Base-by-base conservation (phyloP, 1,140 invertebrate species). In the Vanessa tameamea region DNA sequence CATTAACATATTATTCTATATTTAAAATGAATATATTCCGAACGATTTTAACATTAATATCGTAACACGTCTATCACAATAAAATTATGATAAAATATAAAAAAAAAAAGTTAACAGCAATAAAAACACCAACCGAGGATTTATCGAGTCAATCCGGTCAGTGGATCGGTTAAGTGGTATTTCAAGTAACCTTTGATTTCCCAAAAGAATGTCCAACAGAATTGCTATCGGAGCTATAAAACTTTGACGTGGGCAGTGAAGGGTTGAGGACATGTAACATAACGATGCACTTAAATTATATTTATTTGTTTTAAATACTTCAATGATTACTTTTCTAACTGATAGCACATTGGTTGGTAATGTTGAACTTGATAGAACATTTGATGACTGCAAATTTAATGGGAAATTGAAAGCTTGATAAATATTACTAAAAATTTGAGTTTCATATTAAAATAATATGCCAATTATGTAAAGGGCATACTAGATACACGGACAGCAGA, bases 181-280 rank as follows among this genome's bases (percentile, higher is more conserved):
- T 80, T 74, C 74, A 59, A 78, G 79, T 80, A 76, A 78, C 76
- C 77, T 80, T 76, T 80, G 78, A 73, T 79, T 76, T 80, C 79
- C 79, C 79, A 78, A 76, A 76, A 78, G 77, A 78, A 76, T 73
- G 77, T 76, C 77, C 64, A 72, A 63, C 55, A 63, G 67, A 76
- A 64, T 71, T 61, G 68, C 69, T 69, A 67, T 69, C 53, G 67
- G 26, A 75, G 67, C 73, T 76, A 68, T 76, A 73, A 73, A 76
- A 78, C 50, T 78, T 76, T 73, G 77, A 78, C 74, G 71, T 68
- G 64, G 76, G 64, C 67, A 50, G 48, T 76, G 69, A 78, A 78
- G 68, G 71, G 75, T 77, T 75, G 74, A 63, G 23, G 47, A 53
- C 47, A 47, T 43, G 37, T 23, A 70, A 69, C 67, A 69, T 61